These are phyloP conservation scores for Lasioglossum villosulum DNA, from an alignment of 2,888 invertebrate genomes.

Conservation along the genomic window DNA sequence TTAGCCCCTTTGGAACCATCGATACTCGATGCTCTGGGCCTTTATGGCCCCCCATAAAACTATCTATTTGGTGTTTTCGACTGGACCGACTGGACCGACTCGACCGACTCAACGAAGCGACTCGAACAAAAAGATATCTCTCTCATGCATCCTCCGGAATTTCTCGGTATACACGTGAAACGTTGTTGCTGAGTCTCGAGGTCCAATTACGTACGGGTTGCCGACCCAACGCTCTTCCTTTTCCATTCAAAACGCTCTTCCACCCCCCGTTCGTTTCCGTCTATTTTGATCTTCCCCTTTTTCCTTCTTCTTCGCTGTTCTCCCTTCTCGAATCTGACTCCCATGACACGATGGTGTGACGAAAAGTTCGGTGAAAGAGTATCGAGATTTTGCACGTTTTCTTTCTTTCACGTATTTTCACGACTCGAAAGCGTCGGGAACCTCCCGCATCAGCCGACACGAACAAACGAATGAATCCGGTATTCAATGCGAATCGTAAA, in stretches of 20 bases:
- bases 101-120: slow-evolving; percentile 64
- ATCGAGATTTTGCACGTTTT: slow-evolving; percentile 18
- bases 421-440: not conserved
- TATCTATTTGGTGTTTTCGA: slow-evolving; percentile 81
- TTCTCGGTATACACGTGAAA: slow-evolving; percentile 69
- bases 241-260: slow-evolving; percentile 28
- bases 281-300: slow-evolving; percentile 18
- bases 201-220: slow-evolving; percentile 73
- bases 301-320: not conserved
- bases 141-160: slow-evolving; percentile 68
- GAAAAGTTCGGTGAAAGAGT: not conserved
- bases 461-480: no score
- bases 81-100: slow-evolving; percentile 66
- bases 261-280: slow-evolving; percentile 32
- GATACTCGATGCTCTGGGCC: slow-evolving; percentile 78
- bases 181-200: slow-evolving; percentile 64
- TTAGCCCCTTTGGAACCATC: slow-evolving; percentile 82
- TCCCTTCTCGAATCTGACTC: slow-evolving; percentile 37
- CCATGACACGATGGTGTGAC: slow-evolving; percentile 13
- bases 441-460: not conserved
- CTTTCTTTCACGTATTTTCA: not conserved
- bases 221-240: slow-evolving; percentile 64
- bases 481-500: no score
- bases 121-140: slow-evolving; percentile 74
- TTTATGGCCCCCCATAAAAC: slow-evolving; percentile 82